phyloP scores from a whole-genome alignment of 2,797 vertebrate genomes.

The Danio kyathit region DNA sequence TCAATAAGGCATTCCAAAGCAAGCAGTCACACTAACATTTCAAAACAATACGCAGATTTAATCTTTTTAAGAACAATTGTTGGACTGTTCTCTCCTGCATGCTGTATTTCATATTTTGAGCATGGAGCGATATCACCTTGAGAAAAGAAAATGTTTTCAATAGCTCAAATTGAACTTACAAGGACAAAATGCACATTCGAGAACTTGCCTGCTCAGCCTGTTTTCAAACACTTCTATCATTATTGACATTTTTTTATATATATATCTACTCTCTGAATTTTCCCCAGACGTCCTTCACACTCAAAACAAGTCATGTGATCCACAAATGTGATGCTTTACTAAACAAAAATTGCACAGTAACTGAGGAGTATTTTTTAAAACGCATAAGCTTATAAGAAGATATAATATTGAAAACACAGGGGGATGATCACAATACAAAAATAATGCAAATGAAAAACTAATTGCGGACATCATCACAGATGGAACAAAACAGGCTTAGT shows the following conservation, averaged over 20 bases:
- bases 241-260: not conserved
- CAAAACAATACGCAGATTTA: not conserved
- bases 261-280: not conserved
- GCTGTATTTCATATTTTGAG: not conserved
- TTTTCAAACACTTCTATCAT: slow-evolving; percentile 1
- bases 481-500: not conserved
- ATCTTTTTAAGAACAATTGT: not conserved
- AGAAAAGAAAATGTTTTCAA: not conserved
- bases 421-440: too few relatives aligned
- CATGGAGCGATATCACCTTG: not conserved
- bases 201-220: not conserved
- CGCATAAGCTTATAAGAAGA: not conserved
- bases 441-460: not conserved
- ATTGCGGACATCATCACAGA: not conserved
- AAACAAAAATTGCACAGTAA: not conserved
- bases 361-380: not conserved
- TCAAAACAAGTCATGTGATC: not conserved
- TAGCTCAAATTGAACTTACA: slow-evolving; percentile 5
- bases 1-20: too few relatives aligned
- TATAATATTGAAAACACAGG: too few relatives aligned
- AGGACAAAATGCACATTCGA: not conserved
- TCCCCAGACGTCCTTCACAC: not conserved
- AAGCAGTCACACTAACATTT: not conserved
- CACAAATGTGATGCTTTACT: not conserved
- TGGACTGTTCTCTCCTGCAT: slow-evolving; percentile 6